Evolutionary conservation across 2,888 invertebrate species (phyloP).

Genomic region (Neelides folsomi): DNA sequence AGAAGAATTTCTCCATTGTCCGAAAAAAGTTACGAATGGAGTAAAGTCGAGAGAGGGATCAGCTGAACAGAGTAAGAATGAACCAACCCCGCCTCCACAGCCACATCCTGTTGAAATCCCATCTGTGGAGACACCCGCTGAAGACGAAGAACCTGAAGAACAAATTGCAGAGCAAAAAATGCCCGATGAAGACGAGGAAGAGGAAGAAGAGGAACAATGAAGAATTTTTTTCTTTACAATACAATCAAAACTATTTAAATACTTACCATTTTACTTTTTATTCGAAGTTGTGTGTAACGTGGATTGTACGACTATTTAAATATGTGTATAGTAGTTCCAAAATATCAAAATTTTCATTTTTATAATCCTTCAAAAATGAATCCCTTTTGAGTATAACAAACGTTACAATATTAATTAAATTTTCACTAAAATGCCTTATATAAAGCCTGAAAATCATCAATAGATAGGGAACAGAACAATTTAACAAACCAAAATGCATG

Average conservation of each 20-base stretch:
- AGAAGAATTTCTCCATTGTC: constrained; percentile 69
- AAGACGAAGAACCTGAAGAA: constrained; percentile 24
- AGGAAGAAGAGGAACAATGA: constrained; percentile 24
- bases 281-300: constrained; percentile 26
- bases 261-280: constrained; percentile 28
- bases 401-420: too few relatives aligned
- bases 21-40: constrained; percentile 25
- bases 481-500: too few relatives aligned
- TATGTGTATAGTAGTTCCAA: too few relatives aligned
- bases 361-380: too few relatives aligned
- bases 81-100: neutral
- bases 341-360: too few relatives aligned
- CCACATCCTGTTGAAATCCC: constrained; percentile 5
- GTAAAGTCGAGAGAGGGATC: constrained; percentile 26
- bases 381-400: too few relatives aligned
- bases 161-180: constrained; percentile 31
- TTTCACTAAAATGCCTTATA: too few relatives aligned
- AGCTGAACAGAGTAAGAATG: constrained; percentile 12
- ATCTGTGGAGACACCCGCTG: constrained; percentile 23
- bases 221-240: neutral
- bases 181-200: constrained; percentile 32
- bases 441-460: too few relatives aligned
- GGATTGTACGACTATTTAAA: too few relatives aligned
- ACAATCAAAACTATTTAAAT: neutral
- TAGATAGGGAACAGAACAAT: too few relatives aligned